Evolutionary conservation across 1,140 invertebrate genomes (phyloP), one percentile per base, ranked within the genome.

Genomic region (Choristoneura fumiferana): DNA sequence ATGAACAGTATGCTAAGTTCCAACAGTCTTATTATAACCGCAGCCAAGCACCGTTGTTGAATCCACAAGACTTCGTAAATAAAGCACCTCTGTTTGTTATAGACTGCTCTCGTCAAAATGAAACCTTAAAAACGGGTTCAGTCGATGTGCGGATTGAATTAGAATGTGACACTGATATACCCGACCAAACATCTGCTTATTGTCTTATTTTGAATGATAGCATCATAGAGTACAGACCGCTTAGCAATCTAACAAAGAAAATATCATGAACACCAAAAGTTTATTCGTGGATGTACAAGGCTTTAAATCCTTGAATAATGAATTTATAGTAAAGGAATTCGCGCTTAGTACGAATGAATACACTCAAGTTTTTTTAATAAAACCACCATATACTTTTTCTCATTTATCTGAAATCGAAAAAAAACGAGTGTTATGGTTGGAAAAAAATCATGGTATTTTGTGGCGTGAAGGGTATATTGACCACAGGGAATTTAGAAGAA

Each of bases 71-170:
- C 43, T 75, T 71, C 62, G 33, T 66, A 60, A 45, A 64, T 8
- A 56, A 29, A 9, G 54, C 54, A n/a, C 62, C 71, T 8, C 37
- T 81, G 5, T 59, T 67, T 54, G 67, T 79, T 13, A 71, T 82
- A 36, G 75, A 81, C 65, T 76, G 65, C 60, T 72, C 69, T 1
- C 65, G 68, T 58, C 77, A 81, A 58, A 76, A 69, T 29, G 68
- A 81, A 38, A 56, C 63, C n/a, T 37, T 58, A 12, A 45, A 49
- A 58, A 35, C 29, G 4, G 60, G 55, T 6, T 18, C 60, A 4
- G 49, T 62, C 13, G 55, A 57, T 34, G 54, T 62, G 10, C 40
- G 60, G 14, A 12, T 62, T n/a, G 60, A 62, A 54, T 40, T 62
- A 17, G 60, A 62, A 18, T 39, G 34, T 53, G 35, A 54, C 33